Conservation (phyloP, 2,113 vertebrate species). For the Gila orcuttii region DNA sequence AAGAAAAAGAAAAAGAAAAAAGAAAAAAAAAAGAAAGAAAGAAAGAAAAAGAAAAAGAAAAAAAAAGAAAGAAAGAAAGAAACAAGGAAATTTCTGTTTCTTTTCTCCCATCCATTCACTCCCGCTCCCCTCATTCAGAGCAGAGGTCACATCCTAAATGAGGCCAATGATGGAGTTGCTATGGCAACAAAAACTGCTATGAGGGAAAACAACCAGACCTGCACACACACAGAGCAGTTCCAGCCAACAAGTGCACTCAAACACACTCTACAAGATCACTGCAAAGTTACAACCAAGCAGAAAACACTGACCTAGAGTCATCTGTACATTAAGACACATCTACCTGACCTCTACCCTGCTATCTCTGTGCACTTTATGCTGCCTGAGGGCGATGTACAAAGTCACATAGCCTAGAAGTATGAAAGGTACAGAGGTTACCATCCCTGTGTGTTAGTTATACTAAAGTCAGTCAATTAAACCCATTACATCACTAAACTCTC, state of each 20-base stretch:
- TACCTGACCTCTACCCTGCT: conserved; percentile 15
- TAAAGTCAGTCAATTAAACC: not conserved
- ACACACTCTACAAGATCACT: not conserved
- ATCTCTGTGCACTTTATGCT: conserved; percentile 51
- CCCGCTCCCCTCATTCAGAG: conserved; percentile 60
- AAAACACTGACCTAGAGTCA: not conserved
- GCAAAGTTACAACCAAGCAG: not conserved
- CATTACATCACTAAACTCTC: not conserved
- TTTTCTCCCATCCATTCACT: conserved; percentile 47
- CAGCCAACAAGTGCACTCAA: conserved; percentile 22
- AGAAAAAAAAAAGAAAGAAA: not conserved
- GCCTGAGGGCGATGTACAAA: conserved; percentile 18
- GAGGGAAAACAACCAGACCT: conserved; percentile 17
- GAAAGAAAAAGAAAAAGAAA: too few relatives aligned
- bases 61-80: not conserved
- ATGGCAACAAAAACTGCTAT: conserved; percentile 64
- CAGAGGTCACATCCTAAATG: conserved; percentile 70
- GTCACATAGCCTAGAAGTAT: not conserved
- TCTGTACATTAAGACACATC: not conserved
- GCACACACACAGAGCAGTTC: not conserved
- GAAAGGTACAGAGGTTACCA: conserved; percentile 33
- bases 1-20: too few relatives aligned
- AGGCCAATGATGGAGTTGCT: conserved; percentile 69
- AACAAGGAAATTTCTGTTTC: not conserved
- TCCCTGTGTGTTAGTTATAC: not conserved